phyloP scores from a whole-genome alignment of 2,113 vertebrate genomes.

The Ammospiza caudacuta region DNA sequence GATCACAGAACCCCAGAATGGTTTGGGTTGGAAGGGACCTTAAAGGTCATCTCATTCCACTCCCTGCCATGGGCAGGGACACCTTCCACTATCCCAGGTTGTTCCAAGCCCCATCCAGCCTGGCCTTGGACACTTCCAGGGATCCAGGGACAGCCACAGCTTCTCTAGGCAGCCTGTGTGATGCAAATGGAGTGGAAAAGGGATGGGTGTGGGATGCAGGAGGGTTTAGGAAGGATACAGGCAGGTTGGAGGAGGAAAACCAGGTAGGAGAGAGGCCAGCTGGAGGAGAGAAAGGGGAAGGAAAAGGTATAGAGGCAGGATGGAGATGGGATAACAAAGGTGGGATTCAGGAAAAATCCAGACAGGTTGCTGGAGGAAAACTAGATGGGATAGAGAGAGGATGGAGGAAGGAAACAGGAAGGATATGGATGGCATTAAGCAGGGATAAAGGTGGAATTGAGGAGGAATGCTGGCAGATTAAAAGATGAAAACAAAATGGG shows the following conservation, averaged over 20 bases:
- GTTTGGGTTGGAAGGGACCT: not conserved
- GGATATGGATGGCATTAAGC: not conserved
- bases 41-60: not conserved
- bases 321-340: not conserved
- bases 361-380: no score
- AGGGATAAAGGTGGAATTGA: not conserved
- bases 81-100: not conserved
- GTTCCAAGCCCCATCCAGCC: accelerated
- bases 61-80: not conserved
- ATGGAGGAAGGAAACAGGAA: not conserved
- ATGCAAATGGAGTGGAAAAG: not conserved
- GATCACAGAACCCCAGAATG: not conserved
- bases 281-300: not conserved
- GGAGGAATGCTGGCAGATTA: not conserved
- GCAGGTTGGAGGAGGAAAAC: not conserved
- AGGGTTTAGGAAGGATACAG: not conserved
- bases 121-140: not conserved
- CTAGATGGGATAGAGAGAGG: not conserved
- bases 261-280: not conserved
- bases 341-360: not conserved
- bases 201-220: not conserved
- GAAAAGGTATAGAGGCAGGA: not conserved
- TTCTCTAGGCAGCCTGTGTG: not conserved
- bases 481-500: accelerated
- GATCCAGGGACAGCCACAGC: not conserved